Evolutionary conservation across 2,113 vertebrate species (phyloP), one percentile per base, ranked within the genome.

Genomic region (Zosterops japonicus): DNA sequence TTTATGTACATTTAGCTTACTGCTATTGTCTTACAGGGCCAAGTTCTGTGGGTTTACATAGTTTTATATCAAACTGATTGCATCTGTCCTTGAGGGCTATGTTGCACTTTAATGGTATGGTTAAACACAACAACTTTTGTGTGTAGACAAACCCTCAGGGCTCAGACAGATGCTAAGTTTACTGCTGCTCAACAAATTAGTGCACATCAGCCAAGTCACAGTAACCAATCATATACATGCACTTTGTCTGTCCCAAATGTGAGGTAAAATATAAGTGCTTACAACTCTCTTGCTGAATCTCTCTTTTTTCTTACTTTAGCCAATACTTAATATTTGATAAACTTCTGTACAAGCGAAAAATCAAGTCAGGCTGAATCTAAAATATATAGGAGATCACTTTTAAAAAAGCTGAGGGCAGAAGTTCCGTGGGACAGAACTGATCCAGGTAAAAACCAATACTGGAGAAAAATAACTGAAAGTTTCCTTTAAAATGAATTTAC

Each of bases 401-500:
- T 36, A 8, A 28, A 76, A 88, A 53, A 57, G 28, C 15, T 55
- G 23, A 89, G 64, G 18, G 29, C 63, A 94, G 52, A 93, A 63
- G 11, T 47, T 95, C 47, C 7, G 27, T 18, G 36, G 57, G 33
- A 74, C 18, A 57, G 36, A 85, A 41, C 5, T 2, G 18, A 59
- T 76, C 25, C 6, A 12, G 92, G 87, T 87, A 53, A 89, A 79
- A 85, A 44, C 4, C 29, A 7, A 13, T 53, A 41, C 18, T 14
- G 5, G 29, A 47, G 35, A 67, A 79, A 93, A 92, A 63, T 21
- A 95, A 55, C 72, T 84, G 64, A n/a, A 91, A 97, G 83, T 92
- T 95, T 56, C 57, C 52, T 92, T 92, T 95, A 90, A 96, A 97
- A 95, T 93, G 7, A 86, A 36, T 89, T 95, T 93, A 83, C 90